These are phyloP conservation scores for Antechinus stuartii DNA, from an alignment of 2,113 vertebrate genomes.

Conservation along the genomic window DNA sequence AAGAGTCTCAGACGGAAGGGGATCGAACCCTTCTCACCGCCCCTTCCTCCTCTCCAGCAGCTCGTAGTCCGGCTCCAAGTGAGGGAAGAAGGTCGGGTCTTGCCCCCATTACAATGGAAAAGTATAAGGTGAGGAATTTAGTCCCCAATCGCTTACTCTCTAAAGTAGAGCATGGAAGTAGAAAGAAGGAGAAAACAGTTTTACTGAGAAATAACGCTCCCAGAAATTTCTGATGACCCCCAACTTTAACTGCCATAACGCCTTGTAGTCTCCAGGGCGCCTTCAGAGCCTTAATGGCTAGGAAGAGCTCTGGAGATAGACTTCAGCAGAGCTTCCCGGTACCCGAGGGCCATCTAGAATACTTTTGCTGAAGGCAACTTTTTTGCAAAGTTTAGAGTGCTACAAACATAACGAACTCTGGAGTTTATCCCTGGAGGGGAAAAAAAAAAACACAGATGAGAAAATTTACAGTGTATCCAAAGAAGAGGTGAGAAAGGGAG, in stretches of 20 bases:
- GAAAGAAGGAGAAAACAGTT: not conserved
- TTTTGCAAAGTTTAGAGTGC: not conserved
- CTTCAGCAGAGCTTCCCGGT: too few species aligned
- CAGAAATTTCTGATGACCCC: not conserved
- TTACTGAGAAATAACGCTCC: not conserved
- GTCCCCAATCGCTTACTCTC: not conserved
- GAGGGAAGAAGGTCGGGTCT: not conserved
- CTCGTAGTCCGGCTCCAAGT: fast-evolving
- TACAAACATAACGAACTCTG: not conserved
- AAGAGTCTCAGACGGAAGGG: not conserved
- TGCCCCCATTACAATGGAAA: conserved; percentile 57
- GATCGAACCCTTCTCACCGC: not conserved
- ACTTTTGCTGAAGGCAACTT: not conserved
- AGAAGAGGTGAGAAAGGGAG: not conserved
- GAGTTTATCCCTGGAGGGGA: not conserved
- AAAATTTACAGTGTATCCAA: not conserved
- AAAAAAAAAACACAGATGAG: not conserved
- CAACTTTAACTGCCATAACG: not conserved
- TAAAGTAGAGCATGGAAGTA: not conserved
- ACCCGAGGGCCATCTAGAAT: not conserved
- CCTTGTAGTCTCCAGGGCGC: not conserved
- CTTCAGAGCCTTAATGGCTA: not conserved
- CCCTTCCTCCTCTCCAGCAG: not conserved
- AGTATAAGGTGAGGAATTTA: conserved; percentile 67
- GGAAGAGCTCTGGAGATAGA: too few species aligned